A percentile compares a stretch with the other conserved stretches of the same genome.
These are phyloP conservation scores for Latrodectus elegans DNA, from an alignment of 2,888 invertebrate genomes.

Conservation along the genomic window DNA sequence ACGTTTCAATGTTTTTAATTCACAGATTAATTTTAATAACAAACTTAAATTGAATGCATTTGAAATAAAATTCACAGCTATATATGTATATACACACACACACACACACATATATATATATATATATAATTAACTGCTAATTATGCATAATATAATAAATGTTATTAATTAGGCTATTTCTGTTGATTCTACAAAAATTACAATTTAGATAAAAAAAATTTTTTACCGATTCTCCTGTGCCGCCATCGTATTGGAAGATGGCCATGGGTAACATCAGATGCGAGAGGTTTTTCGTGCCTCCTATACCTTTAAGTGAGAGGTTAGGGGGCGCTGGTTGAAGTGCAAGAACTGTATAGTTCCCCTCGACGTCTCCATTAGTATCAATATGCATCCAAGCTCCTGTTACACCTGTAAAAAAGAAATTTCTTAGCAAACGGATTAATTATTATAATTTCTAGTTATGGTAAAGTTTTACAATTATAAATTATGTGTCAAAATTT, in stretches of 20 bases:
- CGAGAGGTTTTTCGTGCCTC: conserved; percentile 17
- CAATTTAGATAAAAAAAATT: not conserved
- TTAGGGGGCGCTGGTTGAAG: conserved; percentile 76
- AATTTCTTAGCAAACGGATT: not conserved
- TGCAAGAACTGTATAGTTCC: conserved; percentile 95
- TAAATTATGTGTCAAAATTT: too few species aligned
- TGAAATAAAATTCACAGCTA: too few species aligned
- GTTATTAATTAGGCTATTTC: too few species aligned
- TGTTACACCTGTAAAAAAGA: conserved; percentile 84
- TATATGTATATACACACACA: too few species aligned
- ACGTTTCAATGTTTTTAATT: too few species aligned
- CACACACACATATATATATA: too few species aligned
- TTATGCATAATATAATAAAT: too few species aligned
- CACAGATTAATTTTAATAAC: too few species aligned
- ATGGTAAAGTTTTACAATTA: too few species aligned
- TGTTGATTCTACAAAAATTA: too few species aligned
- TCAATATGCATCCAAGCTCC: conserved; percentile 95
- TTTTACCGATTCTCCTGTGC: conserved; percentile 61
- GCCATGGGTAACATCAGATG: conserved; percentile 71
- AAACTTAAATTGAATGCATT: too few species aligned
- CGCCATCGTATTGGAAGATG: conserved; percentile 70
- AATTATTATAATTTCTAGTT: not conserved
- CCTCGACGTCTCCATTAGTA: conserved; percentile 94
- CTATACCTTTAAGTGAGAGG: conserved; percentile 47
- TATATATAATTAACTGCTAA: too few species aligned